phyloP scores from a whole-genome alignment of 2,113 vertebrate species.

The Anolis carolinensis region DNA sequence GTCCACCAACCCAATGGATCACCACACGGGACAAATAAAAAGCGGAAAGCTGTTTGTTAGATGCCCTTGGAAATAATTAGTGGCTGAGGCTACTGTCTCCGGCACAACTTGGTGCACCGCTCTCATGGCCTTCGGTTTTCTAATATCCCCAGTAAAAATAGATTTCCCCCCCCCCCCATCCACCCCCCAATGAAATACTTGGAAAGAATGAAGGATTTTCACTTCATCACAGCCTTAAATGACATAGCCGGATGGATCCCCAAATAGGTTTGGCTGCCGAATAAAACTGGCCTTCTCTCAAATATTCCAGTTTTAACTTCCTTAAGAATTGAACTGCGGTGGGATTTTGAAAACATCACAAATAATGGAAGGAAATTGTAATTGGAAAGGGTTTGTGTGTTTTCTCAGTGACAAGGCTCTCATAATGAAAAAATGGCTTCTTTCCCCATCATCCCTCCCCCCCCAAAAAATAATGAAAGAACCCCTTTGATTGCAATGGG shows the following conservation, averaged over 20 bases:
- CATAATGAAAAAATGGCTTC: neutral
- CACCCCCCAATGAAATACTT: neutral
- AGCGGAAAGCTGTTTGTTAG: conserved; percentile 49
- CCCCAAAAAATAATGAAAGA: neutral
- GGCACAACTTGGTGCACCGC: neutral
- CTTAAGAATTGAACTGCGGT: neutral
- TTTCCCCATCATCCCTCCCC: no score
- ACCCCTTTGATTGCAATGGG: neutral
- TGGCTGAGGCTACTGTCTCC: conserved; percentile 23
- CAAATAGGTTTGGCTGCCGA: neutral
- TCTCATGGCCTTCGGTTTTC: conserved; percentile 12
- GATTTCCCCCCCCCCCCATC: neutral
- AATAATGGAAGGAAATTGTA: no score
- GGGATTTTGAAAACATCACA: neutral
- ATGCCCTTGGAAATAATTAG: conserved; percentile 65
- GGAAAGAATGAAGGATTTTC: neutral
- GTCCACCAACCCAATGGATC: conserved; percentile 53
- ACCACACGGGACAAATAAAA: conserved; percentile 58
- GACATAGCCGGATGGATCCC: neutral
- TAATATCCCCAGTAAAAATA: conserved; percentile 22
- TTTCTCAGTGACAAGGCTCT: neutral
- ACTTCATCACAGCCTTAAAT: neutral
- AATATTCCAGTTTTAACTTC: neutral
- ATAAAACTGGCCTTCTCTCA: neutral
- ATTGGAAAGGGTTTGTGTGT: neutral